These are phyloP conservation scores for Macrobrachium nipponense DNA, from an alignment of 1,140 invertebrate species.

Conservation along the genomic window DNA sequence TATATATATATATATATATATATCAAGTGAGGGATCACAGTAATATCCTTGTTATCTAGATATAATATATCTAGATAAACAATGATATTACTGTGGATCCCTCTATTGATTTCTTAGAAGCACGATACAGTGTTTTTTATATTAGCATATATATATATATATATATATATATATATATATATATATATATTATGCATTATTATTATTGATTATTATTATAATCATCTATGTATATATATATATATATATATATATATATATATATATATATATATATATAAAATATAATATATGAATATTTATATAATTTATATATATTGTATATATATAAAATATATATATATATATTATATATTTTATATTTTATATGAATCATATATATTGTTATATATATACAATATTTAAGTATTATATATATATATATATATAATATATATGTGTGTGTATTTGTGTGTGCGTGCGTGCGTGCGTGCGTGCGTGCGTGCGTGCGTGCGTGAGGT, in stretches of 20 bases:
- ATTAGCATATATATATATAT: not conserved
- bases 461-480: not conserved
- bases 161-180: not conserved
- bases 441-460: not conserved
- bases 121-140: too few species aligned
- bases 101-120: too few species aligned
- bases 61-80: too few species aligned
- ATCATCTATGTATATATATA: too few species aligned
- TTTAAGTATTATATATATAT: not conserved
- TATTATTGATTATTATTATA: too few species aligned
- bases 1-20: not conserved
- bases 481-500: not conserved
- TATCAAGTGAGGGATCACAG: too few species aligned
- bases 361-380: too few species aligned
- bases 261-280: not conserved
- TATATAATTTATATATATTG: too few species aligned
- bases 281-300: too few species aligned
- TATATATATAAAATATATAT: conserved; percentile 14
- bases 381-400: not conserved
- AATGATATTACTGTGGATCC: too few species aligned
- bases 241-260: not conserved
- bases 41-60: too few species aligned
- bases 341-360: too few species aligned
- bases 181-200: not conserved
- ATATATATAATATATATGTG: not conserved